Evolutionary conservation across 1,140 invertebrate genomes (phyloP).

Genomic region (Brachionus sp.): DNA sequence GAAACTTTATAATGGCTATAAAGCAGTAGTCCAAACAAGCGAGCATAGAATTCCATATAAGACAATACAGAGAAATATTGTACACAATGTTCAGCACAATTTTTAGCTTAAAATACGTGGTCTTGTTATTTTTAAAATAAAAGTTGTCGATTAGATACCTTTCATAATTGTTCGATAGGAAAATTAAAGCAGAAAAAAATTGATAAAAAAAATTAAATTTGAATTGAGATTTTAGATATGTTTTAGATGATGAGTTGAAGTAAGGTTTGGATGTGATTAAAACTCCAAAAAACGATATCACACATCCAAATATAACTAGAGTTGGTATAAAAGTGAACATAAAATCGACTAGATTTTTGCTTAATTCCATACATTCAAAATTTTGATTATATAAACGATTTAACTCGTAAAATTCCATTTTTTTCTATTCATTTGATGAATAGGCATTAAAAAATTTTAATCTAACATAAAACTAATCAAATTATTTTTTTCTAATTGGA

Average conservation of each 20-base stretch:
- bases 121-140: conserved; percentile 25
- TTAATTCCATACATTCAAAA: background rate
- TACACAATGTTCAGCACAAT: background rate
- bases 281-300: background rate
- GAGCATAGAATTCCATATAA: conserved; percentile 15
- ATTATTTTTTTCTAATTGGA: background rate
- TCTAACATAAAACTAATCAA: background rate
- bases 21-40: background rate
- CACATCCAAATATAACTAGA: background rate
- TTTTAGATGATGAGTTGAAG: conserved; percentile 25
- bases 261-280: background rate
- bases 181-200: background rate
- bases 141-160: conserved; percentile 36
- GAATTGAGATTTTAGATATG: background rate
- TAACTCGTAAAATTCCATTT: conserved; percentile 44
- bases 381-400: conserved; percentile 34
- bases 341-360: background rate
- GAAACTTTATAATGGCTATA: conserved; percentile 32
- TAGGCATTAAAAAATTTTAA: background rate
- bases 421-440: conserved; percentile 5
- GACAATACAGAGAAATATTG: conserved; percentile 23
- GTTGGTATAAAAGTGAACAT: background rate
- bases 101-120: conserved; percentile 30
- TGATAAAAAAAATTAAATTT: conserved; percentile 40
- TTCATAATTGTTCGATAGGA: conserved; percentile 1